phyloP scores from a whole-genome alignment of 2,797 vertebrate genomes.

The Neosilurus hyrtlii region DNA sequence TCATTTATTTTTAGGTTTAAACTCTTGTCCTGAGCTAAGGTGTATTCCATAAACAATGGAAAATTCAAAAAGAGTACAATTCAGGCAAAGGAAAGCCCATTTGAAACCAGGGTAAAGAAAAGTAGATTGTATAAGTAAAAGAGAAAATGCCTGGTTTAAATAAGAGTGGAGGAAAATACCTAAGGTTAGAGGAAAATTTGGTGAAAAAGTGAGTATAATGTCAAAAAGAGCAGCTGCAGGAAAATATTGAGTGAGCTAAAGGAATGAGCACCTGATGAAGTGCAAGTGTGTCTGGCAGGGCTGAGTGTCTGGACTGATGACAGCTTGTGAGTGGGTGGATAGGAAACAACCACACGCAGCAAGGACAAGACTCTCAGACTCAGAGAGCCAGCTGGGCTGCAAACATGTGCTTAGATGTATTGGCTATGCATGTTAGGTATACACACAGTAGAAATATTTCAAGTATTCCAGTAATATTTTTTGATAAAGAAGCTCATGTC shows the following conservation, averaged over 20 bases:
- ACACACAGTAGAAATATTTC: not conserved
- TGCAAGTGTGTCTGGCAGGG: slow-evolving; percentile 26
- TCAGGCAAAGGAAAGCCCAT: too few species aligned
- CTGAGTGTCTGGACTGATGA: slow-evolving; percentile 34
- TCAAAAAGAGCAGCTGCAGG: slow-evolving; percentile 19
- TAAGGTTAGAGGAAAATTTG: slow-evolving; percentile 14
- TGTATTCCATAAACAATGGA: too few species aligned
- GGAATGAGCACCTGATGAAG: slow-evolving; percentile 37
- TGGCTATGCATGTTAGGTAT: not conserved
- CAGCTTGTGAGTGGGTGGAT: slow-evolving; percentile 37
- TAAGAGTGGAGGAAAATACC: not conserved
- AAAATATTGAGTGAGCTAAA: slow-evolving; percentile 26
- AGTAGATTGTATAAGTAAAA: not conserved
- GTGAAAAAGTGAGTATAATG: slow-evolving; percentile 5
- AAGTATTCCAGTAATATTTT: too few species aligned
- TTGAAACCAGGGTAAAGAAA: too few species aligned
- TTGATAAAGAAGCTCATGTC: too few species aligned
- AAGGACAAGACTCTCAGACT: slow-evolving; percentile 25
- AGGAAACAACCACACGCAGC: slow-evolving; percentile 13
- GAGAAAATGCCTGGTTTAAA: not conserved
- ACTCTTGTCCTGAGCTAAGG: too few species aligned
- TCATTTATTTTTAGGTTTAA: too few species aligned
- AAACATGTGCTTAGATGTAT: slow-evolving; percentile 24
- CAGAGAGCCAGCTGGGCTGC: slow-evolving; percentile 11
- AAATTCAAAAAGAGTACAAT: too few species aligned